Evolutionary conservation across 2,888 invertebrate species (phyloP), one percentile per base, ranked within the genome.

Genomic region (Myathropa florea): DNA sequence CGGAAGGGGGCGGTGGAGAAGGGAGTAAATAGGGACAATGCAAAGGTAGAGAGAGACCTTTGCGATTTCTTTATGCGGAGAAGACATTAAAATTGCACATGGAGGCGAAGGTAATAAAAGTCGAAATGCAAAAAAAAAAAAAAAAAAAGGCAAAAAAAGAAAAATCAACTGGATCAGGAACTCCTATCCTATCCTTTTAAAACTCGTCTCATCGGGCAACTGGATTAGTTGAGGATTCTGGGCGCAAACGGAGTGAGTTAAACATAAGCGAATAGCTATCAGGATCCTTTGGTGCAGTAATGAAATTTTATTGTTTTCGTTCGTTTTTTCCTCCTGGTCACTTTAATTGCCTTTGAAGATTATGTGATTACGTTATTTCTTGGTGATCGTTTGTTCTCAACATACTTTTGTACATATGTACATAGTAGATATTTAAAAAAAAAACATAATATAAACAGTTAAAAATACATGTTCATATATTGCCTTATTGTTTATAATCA

Each of bases 311-410:
- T 55, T 28, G 55, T 26, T 12, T 36, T 26, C 24, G 4, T 46
- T 21, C n/a, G 1, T 18, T 18, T 46, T 21, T 55, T 30, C 18
- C 53, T 18, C 46, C 55, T 63, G 53, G 55, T 65, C 24, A 33
- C 63, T 73, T 64, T 73, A 65, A 75, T 64, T 64, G 36, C 26
- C 28, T 36, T 33, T 55, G 36, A n/a, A 36, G 73, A 63, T 39
- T 36, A 26, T 57, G 4, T 57, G 21, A 33, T 26, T 26, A 24
- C 46, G 46, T 4, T 46, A 1, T 4, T 46, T 46, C 46, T 46
- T 18, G 4, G n/a, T 0, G 46, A 18, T 46, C 7, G n/a, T 46
- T 18, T 46, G 18, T 7, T 46, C 1, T 46, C 39, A 46, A n/a
- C 14, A 7, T 14, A 36, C 1, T 12, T 3, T 14, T 36, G n/a